Evolutionary conservation across 2,888 invertebrate species (phyloP).

Genomic region (Ernsta delagoae): DNA sequence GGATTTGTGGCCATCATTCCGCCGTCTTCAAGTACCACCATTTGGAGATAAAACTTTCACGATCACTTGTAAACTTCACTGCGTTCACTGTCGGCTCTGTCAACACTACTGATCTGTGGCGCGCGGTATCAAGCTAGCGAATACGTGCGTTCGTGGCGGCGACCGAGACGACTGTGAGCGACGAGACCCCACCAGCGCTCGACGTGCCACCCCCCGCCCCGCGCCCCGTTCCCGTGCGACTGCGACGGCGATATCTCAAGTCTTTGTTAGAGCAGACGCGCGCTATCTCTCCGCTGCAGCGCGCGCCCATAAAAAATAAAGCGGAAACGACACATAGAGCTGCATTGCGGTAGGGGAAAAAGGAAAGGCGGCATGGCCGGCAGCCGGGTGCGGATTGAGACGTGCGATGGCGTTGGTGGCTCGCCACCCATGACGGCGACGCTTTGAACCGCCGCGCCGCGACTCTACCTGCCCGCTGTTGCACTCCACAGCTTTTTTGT

Average conservation of each 20-base stretch:
- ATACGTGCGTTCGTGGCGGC: constrained; percentile 68
- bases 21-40: constrained; percentile 96
- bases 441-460: constrained; percentile 78
- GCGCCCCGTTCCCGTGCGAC: too few relatives aligned
- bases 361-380: too few relatives aligned
- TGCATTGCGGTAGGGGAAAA: too few relatives aligned
- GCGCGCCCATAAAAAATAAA: too few relatives aligned
- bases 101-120: constrained; percentile 70
- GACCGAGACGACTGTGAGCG: constrained; percentile 76
- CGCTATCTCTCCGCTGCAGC: too few relatives aligned
- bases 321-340: too few relatives aligned
- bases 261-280: too few relatives aligned
- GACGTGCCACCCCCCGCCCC: too few relatives aligned
- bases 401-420: constrained; percentile 83
- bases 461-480: constrained; percentile 60
- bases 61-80: constrained; percentile 73
- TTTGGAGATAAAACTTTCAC: constrained; percentile 82
- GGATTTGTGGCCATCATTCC: constrained; percentile 95
- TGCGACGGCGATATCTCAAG: too few relatives aligned
- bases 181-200: too few relatives aligned
- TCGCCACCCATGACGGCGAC: constrained; percentile 82
- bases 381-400: constrained; percentile 45
- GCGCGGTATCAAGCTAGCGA: constrained; percentile 52
- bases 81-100: constrained; percentile 70
- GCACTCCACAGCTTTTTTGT: constrained; percentile 70